A percentile compares a stretch with the other conserved stretches of the same genome.
phyloP scores from a whole-genome alignment of 1,140 invertebrate genomes.

The Spodoptera frugiperda region DNA sequence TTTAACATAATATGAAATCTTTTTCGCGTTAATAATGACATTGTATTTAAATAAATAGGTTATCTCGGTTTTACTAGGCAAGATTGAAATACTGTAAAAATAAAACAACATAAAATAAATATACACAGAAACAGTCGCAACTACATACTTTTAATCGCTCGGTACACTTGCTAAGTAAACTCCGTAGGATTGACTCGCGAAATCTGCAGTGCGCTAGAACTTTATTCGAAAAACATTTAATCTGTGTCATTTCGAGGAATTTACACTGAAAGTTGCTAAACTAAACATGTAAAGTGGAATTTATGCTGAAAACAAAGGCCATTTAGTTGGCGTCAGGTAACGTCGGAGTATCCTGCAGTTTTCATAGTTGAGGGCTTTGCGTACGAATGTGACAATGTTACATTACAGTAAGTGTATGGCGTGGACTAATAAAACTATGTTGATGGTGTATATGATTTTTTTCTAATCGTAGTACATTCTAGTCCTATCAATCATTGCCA shows the following conservation, averaged over 20 bases:
- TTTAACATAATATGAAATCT: no score
- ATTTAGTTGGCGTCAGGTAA: slow-evolving; percentile 61
- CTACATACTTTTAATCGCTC: slow-evolving; percentile 2
- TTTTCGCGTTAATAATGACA: no score
- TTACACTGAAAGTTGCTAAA: slow-evolving; percentile 52
- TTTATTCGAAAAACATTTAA: slow-evolving; percentile 45
- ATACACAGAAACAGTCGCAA: background rate
- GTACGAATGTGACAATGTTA: slow-evolving; percentile 8
- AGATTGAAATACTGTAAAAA: no score
- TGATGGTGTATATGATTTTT: no score
- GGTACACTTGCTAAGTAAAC: slow-evolving; percentile 8
- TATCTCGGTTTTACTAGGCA: no score
- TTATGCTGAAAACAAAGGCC: slow-evolving; percentile 64
- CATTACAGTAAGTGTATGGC: no score
- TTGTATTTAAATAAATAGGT: no score
- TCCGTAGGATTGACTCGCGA: slow-evolving; percentile 13
- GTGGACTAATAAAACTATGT: no score
- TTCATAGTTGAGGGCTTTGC: slow-evolving; percentile 8
- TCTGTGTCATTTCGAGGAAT: slow-evolving; percentile 48
- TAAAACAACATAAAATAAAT: background rate
- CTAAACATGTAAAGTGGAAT: slow-evolving; percentile 56
- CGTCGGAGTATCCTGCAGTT: slow-evolving; percentile 47
- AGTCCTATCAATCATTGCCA: no score
- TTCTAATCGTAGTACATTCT: no score
- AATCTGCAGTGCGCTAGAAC: slow-evolving; percentile 45